phyloP scores from a whole-genome alignment of 2,113 vertebrate genomes.

The Melanerpes aurifrons region DNA sequence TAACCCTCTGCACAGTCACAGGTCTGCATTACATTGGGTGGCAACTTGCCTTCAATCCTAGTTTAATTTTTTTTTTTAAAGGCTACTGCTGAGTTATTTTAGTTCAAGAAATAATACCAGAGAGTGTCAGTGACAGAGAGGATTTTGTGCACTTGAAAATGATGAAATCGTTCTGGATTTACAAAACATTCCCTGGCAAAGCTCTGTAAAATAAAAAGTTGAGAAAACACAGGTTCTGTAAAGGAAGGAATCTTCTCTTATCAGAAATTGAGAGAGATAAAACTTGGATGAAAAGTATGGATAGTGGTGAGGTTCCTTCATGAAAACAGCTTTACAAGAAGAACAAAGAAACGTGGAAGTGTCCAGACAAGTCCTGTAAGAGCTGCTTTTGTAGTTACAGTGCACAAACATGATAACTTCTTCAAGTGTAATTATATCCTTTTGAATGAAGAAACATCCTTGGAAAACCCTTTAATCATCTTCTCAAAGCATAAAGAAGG shows the following conservation, averaged over 20 bases:
- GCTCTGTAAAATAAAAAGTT: neutral
- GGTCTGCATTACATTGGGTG: neutral
- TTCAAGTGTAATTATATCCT: constrained; percentile 31
- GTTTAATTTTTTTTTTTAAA: neutral
- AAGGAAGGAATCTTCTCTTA: neutral
- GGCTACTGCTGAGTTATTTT: neutral
- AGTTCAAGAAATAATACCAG: neutral
- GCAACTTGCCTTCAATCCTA: neutral
- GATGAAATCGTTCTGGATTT: neutral
- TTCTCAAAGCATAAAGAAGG: neutral
- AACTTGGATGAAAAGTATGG: neutral
- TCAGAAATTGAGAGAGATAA: neutral
- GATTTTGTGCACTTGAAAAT: neutral
- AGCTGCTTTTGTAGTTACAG: constrained; percentile 10
- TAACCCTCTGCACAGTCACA: neutral
- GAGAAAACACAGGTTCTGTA: neutral
- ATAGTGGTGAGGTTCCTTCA: neutral
- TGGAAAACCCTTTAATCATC: constrained; percentile 3
- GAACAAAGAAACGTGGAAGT: constrained; percentile 32
- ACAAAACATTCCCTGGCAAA: neutral
- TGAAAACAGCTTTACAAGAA: neutral
- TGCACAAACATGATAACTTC: neutral
- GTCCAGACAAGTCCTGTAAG: neutral
- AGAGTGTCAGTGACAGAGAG: neutral
- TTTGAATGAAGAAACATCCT: neutral